Evolutionary conservation across 2,888 invertebrate genomes (phyloP), one percentile per base, ranked within the genome.

Genomic region (Parnassius glacialis): DNA sequence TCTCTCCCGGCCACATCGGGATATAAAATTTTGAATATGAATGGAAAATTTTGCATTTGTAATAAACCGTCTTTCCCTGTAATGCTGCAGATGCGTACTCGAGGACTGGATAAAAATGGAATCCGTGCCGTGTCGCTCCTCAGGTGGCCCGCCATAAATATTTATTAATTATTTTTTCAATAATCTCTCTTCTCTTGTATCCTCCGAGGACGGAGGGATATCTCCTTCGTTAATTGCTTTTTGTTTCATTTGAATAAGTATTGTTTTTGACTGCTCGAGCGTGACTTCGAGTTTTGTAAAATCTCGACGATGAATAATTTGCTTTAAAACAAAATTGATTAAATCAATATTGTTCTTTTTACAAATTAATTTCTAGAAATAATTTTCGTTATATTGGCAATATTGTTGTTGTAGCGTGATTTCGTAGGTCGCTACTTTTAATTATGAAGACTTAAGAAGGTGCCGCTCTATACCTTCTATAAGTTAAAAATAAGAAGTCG

Each of bases 21-120:
- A 95, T 95, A 95, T 95, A 95, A 95, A 95, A 95, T 95, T 95
- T 95, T 95, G 95, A 95, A 95, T 95, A 95, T 95, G 95, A 95
- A 95, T 95, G 94, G 95, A 93, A 94, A 94, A 94, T 95, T 95
- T 95, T 95, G 95, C 95, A 95, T 95, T 93, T 93, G 93, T 95
- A 95, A 95, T 95, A 94, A 95, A 94, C 93, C 93, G 93, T 93
- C 93, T 93, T 92, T 89, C 83, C 84, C 79, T 79, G 83, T 86
- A 79, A 78, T 73, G 80, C 80, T 84, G 85, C 90, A 88, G 90
- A 89, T 90, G 89, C 82, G 88, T 81, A 83, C 83, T 79, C 75
- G 74, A 80, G 81, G 67, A 84, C 80, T 85, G 87, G 85, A 87
- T 88, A 89, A 88, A 90, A 89, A 85, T 78, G 79, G 78, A 83